Evolutionary conservation across 1,140 invertebrate species (phyloP).

Genomic region (Zaprionus tsacasi): DNA sequence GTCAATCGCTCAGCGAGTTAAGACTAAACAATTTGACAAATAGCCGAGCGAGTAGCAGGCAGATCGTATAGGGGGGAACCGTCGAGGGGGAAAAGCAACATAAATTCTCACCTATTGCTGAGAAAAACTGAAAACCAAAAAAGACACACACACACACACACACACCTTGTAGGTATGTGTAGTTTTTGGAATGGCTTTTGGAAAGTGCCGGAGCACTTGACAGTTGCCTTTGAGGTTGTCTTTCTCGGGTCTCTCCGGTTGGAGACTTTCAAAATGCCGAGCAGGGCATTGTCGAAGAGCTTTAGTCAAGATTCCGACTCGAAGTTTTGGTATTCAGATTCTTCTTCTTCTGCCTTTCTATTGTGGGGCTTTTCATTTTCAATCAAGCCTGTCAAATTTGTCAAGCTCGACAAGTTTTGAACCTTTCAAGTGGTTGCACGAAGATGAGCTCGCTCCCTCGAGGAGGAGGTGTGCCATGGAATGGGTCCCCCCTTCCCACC

Average conservation of each 20-base stretch:
- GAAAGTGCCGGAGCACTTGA: conserved; percentile 77
- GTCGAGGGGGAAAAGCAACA: conserved; percentile 64
- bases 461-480: background rate
- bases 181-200: conserved; percentile 51
- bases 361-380: conserved; percentile 72
- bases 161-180: background rate
- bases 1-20: conserved; percentile 77
- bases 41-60: conserved; percentile 38
- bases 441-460: conserved; percentile 7
- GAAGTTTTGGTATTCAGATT: conserved; percentile 14
- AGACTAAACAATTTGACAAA: conserved; percentile 83
- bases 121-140: conserved; percentile 35
- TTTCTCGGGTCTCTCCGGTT: too few species aligned
- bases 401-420: conserved; percentile 80
- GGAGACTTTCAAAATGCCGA: conserved; percentile 53
- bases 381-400: conserved; percentile 83
- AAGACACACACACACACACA: conserved; percentile 15
- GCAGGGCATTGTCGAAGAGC: conserved; percentile 57
- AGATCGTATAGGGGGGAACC: background rate
- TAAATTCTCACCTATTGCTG: conserved; percentile 79
- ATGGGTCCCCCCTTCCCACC: background rate
- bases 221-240: conserved; percentile 50
- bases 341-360: conserved; percentile 47
- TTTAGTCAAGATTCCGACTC: conserved; percentile 27
- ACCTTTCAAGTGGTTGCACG: conserved; percentile 57